These are phyloP conservation scores for Dolomedes plantarius DNA, from an alignment of 2,888 invertebrate genomes.

Conservation along the genomic window DNA sequence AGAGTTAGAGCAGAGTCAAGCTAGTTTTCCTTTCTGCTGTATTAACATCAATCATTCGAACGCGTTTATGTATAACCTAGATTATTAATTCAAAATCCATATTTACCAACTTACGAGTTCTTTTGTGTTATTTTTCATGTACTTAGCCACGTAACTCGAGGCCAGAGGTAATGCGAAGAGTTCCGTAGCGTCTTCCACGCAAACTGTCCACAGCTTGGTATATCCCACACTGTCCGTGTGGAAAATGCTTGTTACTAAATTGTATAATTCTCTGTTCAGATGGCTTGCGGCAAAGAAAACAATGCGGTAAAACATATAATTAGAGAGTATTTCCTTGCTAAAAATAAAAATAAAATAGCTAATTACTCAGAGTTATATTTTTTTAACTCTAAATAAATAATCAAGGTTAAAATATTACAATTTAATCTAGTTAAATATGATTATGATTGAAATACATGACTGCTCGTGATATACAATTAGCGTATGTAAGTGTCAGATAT, in stretches of 20 bases:
- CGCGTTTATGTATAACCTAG: too few species aligned
- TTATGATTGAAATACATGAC: too few species aligned
- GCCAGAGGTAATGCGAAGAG: constrained; percentile 49
- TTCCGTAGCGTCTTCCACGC: neutral
- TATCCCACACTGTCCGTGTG: neutral
- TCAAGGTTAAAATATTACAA: too few species aligned
- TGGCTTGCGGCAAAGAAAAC: constrained; percentile 39
- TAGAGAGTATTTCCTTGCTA: constrained; percentile 83
- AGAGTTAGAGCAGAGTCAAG: too few species aligned
- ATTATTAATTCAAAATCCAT: too few species aligned
- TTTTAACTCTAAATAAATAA: too few species aligned
- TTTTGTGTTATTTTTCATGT: constrained; percentile 90
- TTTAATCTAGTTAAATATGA: too few species aligned
- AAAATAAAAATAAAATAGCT: neutral
- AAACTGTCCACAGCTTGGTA: constrained; percentile 22
- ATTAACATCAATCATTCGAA: too few species aligned
- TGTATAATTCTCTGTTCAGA: constrained; percentile 10
- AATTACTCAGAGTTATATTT: too few species aligned
- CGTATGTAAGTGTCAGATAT: too few species aligned
- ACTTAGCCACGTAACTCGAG: constrained; percentile 89
- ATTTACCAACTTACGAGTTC: constrained; percentile 80
- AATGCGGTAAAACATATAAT: constrained; percentile 91
- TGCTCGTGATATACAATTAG: too few species aligned
- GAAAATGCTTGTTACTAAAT: neutral
- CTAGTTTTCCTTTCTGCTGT: too few species aligned